A percentile compares a stretch with the other conserved stretches of the same genome.
phyloP scores from a whole-genome alignment of 1,140 invertebrate species.

The Pachyrhynchus sulphureomaculatus region DNA sequence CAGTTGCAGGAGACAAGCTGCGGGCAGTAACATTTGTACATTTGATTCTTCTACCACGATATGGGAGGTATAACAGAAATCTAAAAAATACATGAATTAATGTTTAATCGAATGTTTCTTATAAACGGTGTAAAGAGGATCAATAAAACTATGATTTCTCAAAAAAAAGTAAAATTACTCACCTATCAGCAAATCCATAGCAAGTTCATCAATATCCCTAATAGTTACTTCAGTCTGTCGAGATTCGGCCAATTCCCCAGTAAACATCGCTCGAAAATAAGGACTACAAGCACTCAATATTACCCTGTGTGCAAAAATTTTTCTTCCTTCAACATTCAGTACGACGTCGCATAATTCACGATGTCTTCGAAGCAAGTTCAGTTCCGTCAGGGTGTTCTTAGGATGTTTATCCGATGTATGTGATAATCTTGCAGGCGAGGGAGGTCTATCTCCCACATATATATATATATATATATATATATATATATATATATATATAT shows the following conservation, averaged over 20 bases:
- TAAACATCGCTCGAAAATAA: constrained; percentile 92
- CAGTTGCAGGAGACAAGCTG: constrained; percentile 92
- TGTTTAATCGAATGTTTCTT: too few relatives aligned
- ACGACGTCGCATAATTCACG: constrained; percentile 96
- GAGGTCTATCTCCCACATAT: constrained; percentile 68
- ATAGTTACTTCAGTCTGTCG: constrained; percentile 98
- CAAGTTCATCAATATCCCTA: constrained; percentile 94
- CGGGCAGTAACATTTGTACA: constrained; percentile 94
- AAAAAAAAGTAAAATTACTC: neutral
- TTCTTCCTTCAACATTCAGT: constrained; percentile 88
- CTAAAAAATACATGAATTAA: constrained; percentile 21
- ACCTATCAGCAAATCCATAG: constrained; percentile 93
- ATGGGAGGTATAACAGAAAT: constrained; percentile 99
- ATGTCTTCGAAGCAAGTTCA: constrained; percentile 84
- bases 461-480: too few relatives aligned
- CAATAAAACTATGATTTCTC: too few relatives aligned
- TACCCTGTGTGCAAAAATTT: constrained; percentile 93
- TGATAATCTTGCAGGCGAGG: constrained; percentile 79
- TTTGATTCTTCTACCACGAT: constrained; percentile 97
- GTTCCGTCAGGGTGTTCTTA: constrained; percentile 81
- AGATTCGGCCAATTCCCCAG: constrained; percentile 94
- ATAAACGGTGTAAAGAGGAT: too few relatives aligned
- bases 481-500: too few relatives aligned
- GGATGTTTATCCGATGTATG: constrained; percentile 97
- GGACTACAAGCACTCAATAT: constrained; percentile 88